phyloP scores from a whole-genome alignment of 2,113 vertebrate genomes.

The Alosa alosa region DNA sequence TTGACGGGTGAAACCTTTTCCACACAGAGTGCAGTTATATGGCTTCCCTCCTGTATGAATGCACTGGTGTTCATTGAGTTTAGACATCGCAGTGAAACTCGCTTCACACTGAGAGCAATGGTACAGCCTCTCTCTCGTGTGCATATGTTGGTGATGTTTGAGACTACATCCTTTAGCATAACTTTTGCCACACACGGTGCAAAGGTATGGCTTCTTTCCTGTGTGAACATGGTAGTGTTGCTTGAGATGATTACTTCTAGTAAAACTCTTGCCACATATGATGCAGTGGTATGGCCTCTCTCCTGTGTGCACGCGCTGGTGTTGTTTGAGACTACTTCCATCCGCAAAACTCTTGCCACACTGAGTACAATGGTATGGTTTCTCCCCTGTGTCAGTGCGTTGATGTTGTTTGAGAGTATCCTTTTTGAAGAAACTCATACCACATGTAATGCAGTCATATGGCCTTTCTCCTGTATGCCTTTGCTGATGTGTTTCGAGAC shows the following conservation, averaged over 20 bases:
- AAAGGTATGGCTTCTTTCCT: too few relatives aligned
- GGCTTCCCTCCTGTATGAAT: too few relatives aligned
- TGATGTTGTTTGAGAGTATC: constrained; percentile 18
- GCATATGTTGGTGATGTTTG: too few relatives aligned
- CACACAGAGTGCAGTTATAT: too few relatives aligned
- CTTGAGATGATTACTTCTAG: neutral
- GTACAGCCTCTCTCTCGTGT: too few relatives aligned
- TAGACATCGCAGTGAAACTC: too few relatives aligned
- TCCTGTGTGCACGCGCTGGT: constrained; percentile 33
- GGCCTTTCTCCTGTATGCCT: constrained; percentile 32
- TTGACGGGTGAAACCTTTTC: too few relatives aligned
- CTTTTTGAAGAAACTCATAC: constrained; percentile 25
- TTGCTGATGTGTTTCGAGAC: constrained; percentile 25
- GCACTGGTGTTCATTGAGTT: too few relatives aligned
- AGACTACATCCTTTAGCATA: too few relatives aligned
- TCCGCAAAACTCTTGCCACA: constrained; percentile 29
- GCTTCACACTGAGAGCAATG: too few relatives aligned
- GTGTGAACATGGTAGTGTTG: too few relatives aligned
- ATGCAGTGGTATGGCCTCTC: constrained; percentile 39
- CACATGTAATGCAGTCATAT: constrained; percentile 15
- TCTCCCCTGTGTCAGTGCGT: constrained; percentile 34
- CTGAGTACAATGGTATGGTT: constrained; percentile 22
- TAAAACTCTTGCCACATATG: constrained; percentile 23
- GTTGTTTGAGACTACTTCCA: constrained; percentile 24
- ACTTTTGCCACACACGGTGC: too few relatives aligned